phyloP scores from a whole-genome alignment of 1,140 invertebrate species.

The Meloidogyne floridensis region DNA sequence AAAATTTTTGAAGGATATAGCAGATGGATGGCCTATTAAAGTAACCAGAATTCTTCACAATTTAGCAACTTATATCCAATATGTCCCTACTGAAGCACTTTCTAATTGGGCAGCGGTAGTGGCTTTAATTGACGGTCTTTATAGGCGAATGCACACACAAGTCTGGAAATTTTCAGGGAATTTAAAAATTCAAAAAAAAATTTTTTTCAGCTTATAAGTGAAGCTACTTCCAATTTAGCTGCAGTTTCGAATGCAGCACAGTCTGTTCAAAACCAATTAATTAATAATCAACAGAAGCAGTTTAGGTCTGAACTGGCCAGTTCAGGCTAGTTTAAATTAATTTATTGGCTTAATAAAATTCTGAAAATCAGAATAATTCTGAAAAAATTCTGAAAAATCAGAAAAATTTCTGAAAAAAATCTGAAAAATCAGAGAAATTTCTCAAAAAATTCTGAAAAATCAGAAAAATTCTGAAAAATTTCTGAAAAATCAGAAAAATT shows the following conservation, averaged over 20 bases:
- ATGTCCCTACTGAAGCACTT: slow-evolving; percentile 73
- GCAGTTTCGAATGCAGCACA: neutral
- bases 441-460: neutral
- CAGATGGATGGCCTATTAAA: slow-evolving; percentile 55
- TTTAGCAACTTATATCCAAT: slow-evolving; percentile 86
- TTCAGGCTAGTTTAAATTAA: neutral
- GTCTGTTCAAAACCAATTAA: slow-evolving; percentile 3
- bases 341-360: neutral
- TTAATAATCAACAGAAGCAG: slow-evolving; percentile 19
- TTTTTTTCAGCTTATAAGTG: neutral
- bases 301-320: slow-evolving; percentile 70
- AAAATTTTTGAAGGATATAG: slow-evolving; percentile 38
- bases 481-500: neutral
- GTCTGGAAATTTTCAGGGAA: slow-evolving; percentile 41
- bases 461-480: no score
- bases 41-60: slow-evolving; percentile 76
- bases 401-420: neutral
- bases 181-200: neutral
- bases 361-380: neutral
- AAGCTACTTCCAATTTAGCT: neutral
- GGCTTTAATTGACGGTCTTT: slow-evolving; percentile 80
- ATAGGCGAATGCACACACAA: slow-evolving; percentile 70
- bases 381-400: neutral
- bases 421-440: no score
- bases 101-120: slow-evolving; percentile 78